Conservation (phyloP, 2,888 invertebrate genomes). For the Acleris emargana region DNA sequence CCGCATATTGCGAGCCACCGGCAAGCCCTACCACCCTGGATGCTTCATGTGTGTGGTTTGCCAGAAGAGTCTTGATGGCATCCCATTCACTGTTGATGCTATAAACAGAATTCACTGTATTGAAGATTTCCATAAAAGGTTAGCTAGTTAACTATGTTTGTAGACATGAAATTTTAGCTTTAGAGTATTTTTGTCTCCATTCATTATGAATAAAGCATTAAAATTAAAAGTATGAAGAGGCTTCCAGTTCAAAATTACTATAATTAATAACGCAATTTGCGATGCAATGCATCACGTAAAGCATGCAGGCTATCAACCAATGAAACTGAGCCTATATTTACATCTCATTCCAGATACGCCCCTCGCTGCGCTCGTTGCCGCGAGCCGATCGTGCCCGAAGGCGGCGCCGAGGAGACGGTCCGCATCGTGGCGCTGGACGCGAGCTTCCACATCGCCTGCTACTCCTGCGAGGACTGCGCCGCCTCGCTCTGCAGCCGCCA, state of each 20-base stretch:
- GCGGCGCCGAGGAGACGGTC: slow-evolving; percentile 97
- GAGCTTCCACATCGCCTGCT: slow-evolving; percentile 98
- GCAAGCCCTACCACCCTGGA: slow-evolving; percentile 98
- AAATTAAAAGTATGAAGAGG: too few species aligned
- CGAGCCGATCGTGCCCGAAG: slow-evolving; percentile 97
- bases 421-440: slow-evolving; percentile 98
- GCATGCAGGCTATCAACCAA: too few species aligned
- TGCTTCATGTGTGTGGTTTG: slow-evolving; percentile 99
- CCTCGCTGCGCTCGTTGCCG: slow-evolving; percentile 98
- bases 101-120: slow-evolving; percentile 99
- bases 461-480: slow-evolving; percentile 98
- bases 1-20: slow-evolving; percentile 96
- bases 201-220: too few species aligned
- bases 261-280: too few species aligned
- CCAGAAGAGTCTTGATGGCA: slow-evolving; percentile 97
- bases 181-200: too few species aligned
- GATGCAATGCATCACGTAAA: too few species aligned
- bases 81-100: slow-evolving; percentile 99
- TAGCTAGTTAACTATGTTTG: slow-evolving; percentile 9
- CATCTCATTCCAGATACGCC: slow-evolving; percentile 86
- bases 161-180: neutral
- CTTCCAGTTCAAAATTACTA: too few species aligned
- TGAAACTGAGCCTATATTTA: neutral
- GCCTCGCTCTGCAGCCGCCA: slow-evolving; percentile 95
- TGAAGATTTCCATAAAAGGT: slow-evolving; percentile 99